A percentile compares a stretch with the other conserved stretches of the same genome.
phyloP scores from a whole-genome alignment of 2,888 invertebrate species.

The Lasioglossum oenotherae region DNA sequence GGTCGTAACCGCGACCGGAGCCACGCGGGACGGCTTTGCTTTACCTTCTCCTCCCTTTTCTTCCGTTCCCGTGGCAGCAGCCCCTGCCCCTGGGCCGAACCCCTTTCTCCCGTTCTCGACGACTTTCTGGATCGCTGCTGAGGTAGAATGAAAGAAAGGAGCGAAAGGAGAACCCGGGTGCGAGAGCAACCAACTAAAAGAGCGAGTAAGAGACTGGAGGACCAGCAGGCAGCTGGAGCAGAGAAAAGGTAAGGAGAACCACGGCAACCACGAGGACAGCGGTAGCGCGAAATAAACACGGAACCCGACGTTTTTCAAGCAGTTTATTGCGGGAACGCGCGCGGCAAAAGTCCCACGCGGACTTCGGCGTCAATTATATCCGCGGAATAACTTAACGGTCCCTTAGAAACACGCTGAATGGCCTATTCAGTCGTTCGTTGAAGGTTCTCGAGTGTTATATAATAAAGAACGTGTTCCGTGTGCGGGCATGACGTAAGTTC shows the following conservation, averaged over 20 bases:
- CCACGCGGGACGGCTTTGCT: constrained; percentile 11
- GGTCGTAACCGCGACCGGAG: constrained; percentile 15
- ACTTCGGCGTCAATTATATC: constrained; percentile 83
- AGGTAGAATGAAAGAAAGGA: constrained; percentile 10
- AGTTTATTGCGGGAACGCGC: constrained; percentile 77
- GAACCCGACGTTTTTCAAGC: constrained; percentile 73
- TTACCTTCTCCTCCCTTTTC: constrained; percentile 7
- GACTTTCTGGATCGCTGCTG: constrained; percentile 28
- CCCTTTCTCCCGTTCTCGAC: constrained; percentile 20
- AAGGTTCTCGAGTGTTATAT: constrained; percentile 83
- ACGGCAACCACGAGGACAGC: constrained; percentile 36
- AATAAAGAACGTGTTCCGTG: constrained; percentile 80
- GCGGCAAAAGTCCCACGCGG: constrained; percentile 77
- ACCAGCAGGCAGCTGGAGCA: not conserved
- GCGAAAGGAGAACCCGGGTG: not conserved
- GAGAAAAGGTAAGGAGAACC: constrained; percentile 27
- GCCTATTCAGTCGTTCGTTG: constrained; percentile 83
- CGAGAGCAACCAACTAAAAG: not conserved
- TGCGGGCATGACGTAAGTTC: constrained; percentile 77
- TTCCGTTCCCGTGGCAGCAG: not conserved
- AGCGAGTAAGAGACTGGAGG: not conserved
- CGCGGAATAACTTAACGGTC: constrained; percentile 84
- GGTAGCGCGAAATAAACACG: constrained; percentile 61
- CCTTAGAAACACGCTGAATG: constrained; percentile 83
- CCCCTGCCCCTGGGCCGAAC: not conserved